Base-by-base conservation (phyloP, 1,140 invertebrate genomes). In the Drosophila arawakana region DNA sequence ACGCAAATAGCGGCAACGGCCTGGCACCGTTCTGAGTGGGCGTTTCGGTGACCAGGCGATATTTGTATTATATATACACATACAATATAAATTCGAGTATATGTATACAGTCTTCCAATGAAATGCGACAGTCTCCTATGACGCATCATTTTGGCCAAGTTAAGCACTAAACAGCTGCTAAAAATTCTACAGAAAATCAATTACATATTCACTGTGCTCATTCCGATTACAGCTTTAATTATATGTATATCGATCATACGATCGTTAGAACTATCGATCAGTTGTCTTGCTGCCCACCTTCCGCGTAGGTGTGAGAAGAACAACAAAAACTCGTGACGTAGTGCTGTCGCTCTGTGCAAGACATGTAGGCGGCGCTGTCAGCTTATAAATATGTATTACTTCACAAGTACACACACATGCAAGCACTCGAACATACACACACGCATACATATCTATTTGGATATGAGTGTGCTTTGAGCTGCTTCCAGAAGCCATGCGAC, bases 401-500 rank as follows among this genome's bases (percentile, higher is more conserved):
- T 30, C 25, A 30, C 25, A 30, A 5, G 25, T 2, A 30, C 25
- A 30, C 25, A 30, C 25, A 30, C 25, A 9, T n/a, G 49, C 10
- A 49, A 34, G 50, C 1, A 18, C 15, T 1, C n/a, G 21, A 15
- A 41, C 34, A 34, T 63, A 18, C 11, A 43, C 35, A 13, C 15
- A n/a, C n/a, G n/a, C n/a, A n/a, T n/a, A n/a, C n/a, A 7, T 44
- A 46, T 9, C 7, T 7, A 43, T n/a, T 13, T 43, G 13, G 41
- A 18, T 55, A 18, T 43, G 35, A 35, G 54, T 43, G 11, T 47
- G 65, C 49, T 54, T 34, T 61, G 49, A 69, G 71, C 41, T 69
- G 62, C 43, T 78, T 81, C 71, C 85, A 70, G 82, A 86, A 86
- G 82, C 82, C 82, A 86, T 86, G 82, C 63, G 46, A 59, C 37